Base-by-base conservation (phyloP, 2,888 invertebrate genomes). In the Drosophila leonis region DNA sequence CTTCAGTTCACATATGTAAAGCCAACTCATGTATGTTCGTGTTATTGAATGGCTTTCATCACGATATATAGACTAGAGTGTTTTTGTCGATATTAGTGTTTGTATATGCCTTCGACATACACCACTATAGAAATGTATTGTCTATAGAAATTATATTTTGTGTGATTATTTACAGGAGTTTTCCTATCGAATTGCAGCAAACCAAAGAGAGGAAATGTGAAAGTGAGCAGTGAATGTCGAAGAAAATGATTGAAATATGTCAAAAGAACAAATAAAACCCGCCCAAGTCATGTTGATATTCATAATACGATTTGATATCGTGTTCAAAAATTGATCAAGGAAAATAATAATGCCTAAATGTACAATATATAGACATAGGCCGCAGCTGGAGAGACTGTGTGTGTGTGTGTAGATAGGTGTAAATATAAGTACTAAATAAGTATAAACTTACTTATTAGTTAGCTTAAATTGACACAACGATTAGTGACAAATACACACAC, bases 381-480 rank as follows among this genome's bases (percentile, higher is more conserved):
- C n/a, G 18, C 6, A 20, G 13, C 44, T 15, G 10, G 24, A 68
- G 27, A 9, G 15, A 5, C 15, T 9, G 24, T 4, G 46, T 12
- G 24, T 68, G 54, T 57, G 39, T 35, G 46, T 41, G 37, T 29
- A 31, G 0, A n/a, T 48, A 31, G 18, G 56, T 73, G 75, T 73
- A 59, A 64, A 76, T 49, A 18, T 72, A 66, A 65, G 56, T 61
- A 66, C 75, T 64, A 64, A 74, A 76, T 74, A 76, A 74, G 75
- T 59, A 65, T 31, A 64, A 57, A 51, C 75, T 78, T 52, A 76
- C 76, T 76, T 76, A 74, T 76, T 41, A 59, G 55, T 65, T 79
- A 79, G 42, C 76, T 79, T 76, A 79, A 68, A 68, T 65, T 52
- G 54, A 74, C 79, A 78, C 75, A 65, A 56, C 46, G 60, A 44